Evolutionary conservation across 2,113 vertebrate genomes (phyloP), one percentile per base, ranked within the genome.

Genomic region (Muscicapa adusta): DNA sequence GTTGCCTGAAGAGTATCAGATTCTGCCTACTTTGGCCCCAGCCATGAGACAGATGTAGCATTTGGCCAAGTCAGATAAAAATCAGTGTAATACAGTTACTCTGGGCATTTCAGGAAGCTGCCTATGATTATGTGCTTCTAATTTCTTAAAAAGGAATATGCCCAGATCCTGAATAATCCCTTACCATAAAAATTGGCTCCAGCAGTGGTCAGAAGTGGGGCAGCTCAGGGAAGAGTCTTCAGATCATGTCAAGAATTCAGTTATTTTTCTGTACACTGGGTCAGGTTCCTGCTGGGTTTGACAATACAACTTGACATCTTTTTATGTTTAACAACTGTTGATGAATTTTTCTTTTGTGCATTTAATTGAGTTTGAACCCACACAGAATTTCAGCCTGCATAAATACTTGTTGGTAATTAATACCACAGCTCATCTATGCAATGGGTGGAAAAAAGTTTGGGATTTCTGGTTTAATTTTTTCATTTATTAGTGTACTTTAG

Each of bases 301-400:
- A 85, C 93, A 94, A 53, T 71, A 18, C 45, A 45, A 4, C 57
- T 89, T 68, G 88, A 70, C 90, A 80, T 91, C 57, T 83, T 95
- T 91, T 83, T 88, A 68, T 89, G 66, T 96, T 93, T 76, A 94
- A 91, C 82, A 85, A 76, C 85, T 90, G 93, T 38, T 88, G 92
- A 85, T 91, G 90, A 85, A 70, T 94, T 91, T 94, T 93, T 79
- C 90, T 85, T 91, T 79, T 83, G 80, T 83, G 42, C 71, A 17
- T 94, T 93, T 92, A 96, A 96, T 94, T 79, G 85, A 82, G 62
- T 85, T 91, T 88, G 61, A 91, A 87, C 57, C 61, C 77, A 87
- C 65, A 82, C 65, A 81, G 90, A 85, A 88, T 85, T 76, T 91
- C 36, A 93, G 74, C 82, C 54, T 73, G 67, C 50, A 70, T 54